Conservation (phyloP, 2,797 vertebrate genomes). For the Scarus forsteni region DNA sequence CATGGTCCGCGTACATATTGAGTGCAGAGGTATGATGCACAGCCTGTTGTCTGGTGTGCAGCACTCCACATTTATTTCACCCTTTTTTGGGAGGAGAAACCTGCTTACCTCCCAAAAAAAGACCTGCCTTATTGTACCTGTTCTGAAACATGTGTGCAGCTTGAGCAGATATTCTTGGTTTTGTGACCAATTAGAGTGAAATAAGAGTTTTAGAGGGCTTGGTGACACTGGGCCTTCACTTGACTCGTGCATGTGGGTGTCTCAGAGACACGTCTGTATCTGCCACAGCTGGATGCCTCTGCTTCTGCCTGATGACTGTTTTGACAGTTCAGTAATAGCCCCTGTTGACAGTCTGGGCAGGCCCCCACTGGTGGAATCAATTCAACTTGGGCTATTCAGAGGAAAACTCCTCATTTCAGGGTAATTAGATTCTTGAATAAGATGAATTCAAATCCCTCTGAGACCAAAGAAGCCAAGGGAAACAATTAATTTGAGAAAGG, state of each 20-base stretch:
- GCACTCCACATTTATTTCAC: constrained; percentile 55
- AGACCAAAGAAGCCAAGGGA: constrained; percentile 59
- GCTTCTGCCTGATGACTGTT: constrained; percentile 72
- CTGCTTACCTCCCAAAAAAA: constrained; percentile 35
- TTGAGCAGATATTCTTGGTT: constrained; percentile 37
- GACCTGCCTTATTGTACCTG: constrained; percentile 12
- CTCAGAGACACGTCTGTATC: constrained; percentile 58
- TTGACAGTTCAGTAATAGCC: constrained; percentile 80
- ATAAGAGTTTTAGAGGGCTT: constrained; percentile 46
- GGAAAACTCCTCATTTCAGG: constrained; percentile 65
- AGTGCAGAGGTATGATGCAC: constrained; percentile 54
- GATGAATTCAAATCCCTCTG: constrained; percentile 71
- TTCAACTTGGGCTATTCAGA: constrained; percentile 69
- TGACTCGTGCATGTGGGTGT: constrained; percentile 39
- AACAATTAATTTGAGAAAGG: constrained; percentile 70
- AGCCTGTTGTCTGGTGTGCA: constrained; percentile 48
- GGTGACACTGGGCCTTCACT: constrained; percentile 45
- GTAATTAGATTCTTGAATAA: constrained; percentile 80
- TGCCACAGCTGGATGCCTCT: constrained; percentile 73
- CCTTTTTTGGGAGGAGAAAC: constrained; percentile 50
- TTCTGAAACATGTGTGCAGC: constrained; percentile 24
- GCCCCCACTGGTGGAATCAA: constrained; percentile 53
- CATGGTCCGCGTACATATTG: constrained; percentile 16
- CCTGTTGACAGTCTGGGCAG: constrained; percentile 67
- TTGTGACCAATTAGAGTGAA: constrained; percentile 70